These are phyloP conservation scores for Entomyzon cyanotis DNA, from an alignment of 2,113 vertebrate species.

Conservation along the genomic window DNA sequence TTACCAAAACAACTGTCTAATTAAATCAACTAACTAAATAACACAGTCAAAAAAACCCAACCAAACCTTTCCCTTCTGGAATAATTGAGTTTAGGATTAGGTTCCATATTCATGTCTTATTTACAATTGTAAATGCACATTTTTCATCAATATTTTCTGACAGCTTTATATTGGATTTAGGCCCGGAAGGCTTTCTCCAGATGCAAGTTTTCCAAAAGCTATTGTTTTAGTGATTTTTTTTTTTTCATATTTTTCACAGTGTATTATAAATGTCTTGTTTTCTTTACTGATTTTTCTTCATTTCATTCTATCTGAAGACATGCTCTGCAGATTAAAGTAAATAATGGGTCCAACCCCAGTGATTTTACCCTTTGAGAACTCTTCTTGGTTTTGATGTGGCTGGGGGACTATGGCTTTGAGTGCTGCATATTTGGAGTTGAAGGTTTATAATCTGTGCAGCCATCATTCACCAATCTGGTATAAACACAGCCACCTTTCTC, in stretches of 20 bases:
- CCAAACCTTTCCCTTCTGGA: not conserved
- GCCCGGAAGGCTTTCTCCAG: slow-evolving; percentile 64
- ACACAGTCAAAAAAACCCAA: not conserved
- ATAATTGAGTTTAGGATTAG: slow-evolving; percentile 48
- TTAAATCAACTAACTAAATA: slow-evolving; percentile 60
- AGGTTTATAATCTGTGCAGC: slow-evolving; percentile 1
- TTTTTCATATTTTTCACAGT: slow-evolving; percentile 23
- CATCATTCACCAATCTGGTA: not conserved
- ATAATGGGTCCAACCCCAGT: not conserved
- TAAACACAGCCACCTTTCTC: not conserved
- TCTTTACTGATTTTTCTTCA: slow-evolving; percentile 42
- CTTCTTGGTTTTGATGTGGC: slow-evolving; percentile 37
- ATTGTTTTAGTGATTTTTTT: slow-evolving; percentile 62
- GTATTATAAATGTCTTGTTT: slow-evolving; percentile 56
- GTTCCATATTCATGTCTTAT: slow-evolving; percentile 60
- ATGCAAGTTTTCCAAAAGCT: slow-evolving; percentile 55
- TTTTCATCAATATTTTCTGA: slow-evolving; percentile 72
- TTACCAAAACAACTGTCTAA: slow-evolving; percentile 40
- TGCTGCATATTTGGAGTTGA: slow-evolving; percentile 5
- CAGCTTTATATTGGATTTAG: slow-evolving; percentile 68
- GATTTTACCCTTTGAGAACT: slow-evolving; percentile 3
- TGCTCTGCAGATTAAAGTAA: slow-evolving; percentile 36
- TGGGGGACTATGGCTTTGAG: not conserved
- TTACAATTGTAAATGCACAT: slow-evolving; percentile 65
- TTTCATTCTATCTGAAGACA: slow-evolving; percentile 24